Evolutionary conservation across 92 coral and sea anemone genomes (phyloP), one percentile per base, ranked within the genome.

Genomic region (Actinernus sp.): DNA sequence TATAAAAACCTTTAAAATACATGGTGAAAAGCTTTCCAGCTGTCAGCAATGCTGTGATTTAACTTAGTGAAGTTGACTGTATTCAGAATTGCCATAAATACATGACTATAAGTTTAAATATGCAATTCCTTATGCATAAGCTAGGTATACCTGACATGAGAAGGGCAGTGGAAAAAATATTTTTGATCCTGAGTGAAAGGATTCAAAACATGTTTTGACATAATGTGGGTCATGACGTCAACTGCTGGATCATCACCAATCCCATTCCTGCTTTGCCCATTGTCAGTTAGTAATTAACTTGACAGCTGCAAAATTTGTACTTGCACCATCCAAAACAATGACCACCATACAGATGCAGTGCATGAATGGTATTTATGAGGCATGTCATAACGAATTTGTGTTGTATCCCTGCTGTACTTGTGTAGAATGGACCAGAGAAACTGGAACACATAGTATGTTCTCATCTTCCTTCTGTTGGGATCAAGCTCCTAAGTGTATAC

Each of bases 361-460:
- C 57, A 30, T 64, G 66, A 7, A 69, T 69, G 8, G 65, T 26
- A 29, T 38, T 26, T 5, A 69, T 34, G 10, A 69, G 9, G 57
- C 77, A 69, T 28, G 77, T 38, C 65, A 69, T 69, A 9, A 69
- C 41, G 44, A 55, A 69, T 43, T 55, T 39, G 54, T 44, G 29
- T 16, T 74, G 26, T 64, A 74, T 48, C n/a, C 81, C 81, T 16
- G 7, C 44, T 12, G 24, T 43, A 40, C 82, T 74, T 24, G 44
- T 49, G 44, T 19, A 74, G 34, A 49, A 74, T 13, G 73, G 82
- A 0, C 82, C 82, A 54, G 52, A 6, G 41, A 6, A 34, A 34
- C 41, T 34, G 41, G 2, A 51, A 17, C 3, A 61, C 30, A 27
- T 61, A 61, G 27, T 50, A 49, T 20, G 81, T 40, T 27, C 36